A percentile compares a stretch with the other conserved stretches of the same genome.
These are phyloP conservation scores for Oreocharis arfaki DNA, from an alignment of 2,113 vertebrate species.

Conservation along the genomic window DNA sequence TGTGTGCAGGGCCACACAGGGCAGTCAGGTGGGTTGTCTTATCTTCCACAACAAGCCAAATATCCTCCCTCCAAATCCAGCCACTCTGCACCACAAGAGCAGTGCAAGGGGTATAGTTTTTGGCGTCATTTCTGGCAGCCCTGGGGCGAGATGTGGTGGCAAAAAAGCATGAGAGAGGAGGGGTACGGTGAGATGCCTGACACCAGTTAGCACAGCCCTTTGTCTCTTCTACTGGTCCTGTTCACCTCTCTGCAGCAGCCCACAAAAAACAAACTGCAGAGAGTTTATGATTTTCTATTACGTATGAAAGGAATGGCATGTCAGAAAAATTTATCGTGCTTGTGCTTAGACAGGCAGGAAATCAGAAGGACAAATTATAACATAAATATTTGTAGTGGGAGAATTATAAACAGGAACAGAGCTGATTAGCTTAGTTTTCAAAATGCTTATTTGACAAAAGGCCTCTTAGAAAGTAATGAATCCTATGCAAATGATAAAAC, in stretches of 20 bases:
- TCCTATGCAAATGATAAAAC: conserved; percentile 28
- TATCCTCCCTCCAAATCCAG: not conserved
- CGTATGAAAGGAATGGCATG: not conserved
- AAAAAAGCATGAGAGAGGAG: not conserved
- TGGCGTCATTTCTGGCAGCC: not conserved
- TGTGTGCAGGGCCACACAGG: not conserved
- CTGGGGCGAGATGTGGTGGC: not conserved
- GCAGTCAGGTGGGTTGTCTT: not conserved
- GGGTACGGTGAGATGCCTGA: accelerated
- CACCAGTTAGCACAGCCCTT: not conserved
- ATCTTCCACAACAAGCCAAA: not conserved
- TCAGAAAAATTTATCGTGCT: not conserved
- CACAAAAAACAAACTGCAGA: not conserved
- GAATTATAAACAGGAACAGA: conserved; percentile 39
- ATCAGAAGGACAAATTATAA: conserved; percentile 25
- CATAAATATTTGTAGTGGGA: conserved; percentile 40
- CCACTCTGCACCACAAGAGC: not conserved
- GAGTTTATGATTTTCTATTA: not conserved
- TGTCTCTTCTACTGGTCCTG: not conserved
- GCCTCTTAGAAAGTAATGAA: conserved; percentile 46
- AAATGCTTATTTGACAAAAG: conserved; percentile 44
- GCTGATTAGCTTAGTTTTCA: conserved; percentile 24
- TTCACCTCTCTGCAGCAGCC: not conserved
- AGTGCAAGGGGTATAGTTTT: not conserved
- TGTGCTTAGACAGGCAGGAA: not conserved